These are phyloP conservation scores for Drymodes brunneopygia DNA, from an alignment of 2,113 vertebrate species.

Conservation along the genomic window DNA sequence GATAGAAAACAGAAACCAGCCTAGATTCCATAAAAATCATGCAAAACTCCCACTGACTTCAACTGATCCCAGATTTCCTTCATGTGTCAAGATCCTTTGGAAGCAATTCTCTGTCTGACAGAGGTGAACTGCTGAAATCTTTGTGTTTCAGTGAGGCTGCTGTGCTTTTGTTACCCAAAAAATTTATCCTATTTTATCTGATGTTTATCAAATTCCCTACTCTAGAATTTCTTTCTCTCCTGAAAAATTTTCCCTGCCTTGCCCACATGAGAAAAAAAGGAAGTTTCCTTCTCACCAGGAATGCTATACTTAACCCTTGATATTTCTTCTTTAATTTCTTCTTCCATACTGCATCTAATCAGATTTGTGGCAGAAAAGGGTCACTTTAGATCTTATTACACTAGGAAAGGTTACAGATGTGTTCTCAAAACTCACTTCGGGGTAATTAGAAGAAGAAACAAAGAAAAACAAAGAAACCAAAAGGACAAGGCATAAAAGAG, in stretches of 20 bases:
- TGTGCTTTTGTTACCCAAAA: not conserved
- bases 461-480: not conserved
- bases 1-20: not conserved
- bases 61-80: not conserved
- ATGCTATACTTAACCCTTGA: not conserved
- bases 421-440: not conserved
- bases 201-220: constrained; percentile 2
- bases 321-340: constrained; percentile 40
- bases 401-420: not conserved
- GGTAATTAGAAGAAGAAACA: constrained; percentile 21
- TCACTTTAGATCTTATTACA: constrained; percentile 4
- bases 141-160: not conserved
- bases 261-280: not conserved
- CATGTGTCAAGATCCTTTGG: not conserved
- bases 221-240: not conserved
- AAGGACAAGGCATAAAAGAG: not conserved
- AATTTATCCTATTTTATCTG: not conserved
- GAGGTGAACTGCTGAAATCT: not conserved
- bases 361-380: not conserved
- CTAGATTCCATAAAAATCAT: not conserved
- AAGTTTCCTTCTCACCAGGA: not conserved
- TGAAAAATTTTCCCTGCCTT: not conserved
- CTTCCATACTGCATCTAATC: not conserved
- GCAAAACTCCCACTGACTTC: not conserved
- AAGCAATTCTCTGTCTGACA: not conserved